Percentiles rank a stretch among this genome's conserved stretches.
These are phyloP conservation scores for Bombycilla garrulus DNA, from an alignment of 2,113 vertebrate species.

Conservation along the genomic window DNA sequence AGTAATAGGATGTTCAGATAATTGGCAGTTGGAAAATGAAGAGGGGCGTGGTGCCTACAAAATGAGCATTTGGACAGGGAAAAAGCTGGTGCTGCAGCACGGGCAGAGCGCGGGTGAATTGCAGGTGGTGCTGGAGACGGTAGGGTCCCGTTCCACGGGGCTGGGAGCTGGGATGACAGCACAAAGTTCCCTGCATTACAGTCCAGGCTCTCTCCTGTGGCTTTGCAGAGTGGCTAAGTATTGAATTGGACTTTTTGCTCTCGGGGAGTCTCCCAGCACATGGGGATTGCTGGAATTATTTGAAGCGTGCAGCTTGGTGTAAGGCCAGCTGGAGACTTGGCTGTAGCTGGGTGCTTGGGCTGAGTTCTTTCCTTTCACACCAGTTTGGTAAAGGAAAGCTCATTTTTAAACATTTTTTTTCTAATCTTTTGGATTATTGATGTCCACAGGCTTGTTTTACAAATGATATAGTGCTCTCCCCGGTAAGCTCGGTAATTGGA, in stretches of 20 bases:
- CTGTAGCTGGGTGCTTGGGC: not conserved
- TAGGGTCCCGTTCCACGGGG: not conserved
- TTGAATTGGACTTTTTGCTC: slow-evolving; percentile 51
- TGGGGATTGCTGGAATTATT: not conserved
- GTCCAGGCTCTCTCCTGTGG: not conserved
- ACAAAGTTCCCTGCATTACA: not conserved
- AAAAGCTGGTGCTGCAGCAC: not conserved
- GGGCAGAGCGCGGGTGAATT: not conserved
- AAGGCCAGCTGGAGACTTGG: not conserved
- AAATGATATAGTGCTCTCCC: slow-evolving; percentile 14
- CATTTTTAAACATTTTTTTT: not conserved
- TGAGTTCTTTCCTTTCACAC: slow-evolving; percentile 11
- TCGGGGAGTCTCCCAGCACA: slow-evolving; percentile 1
- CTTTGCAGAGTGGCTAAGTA: slow-evolving; percentile 45
- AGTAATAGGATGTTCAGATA: slow-evolving; percentile 22
- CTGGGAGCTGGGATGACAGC: not conserved
- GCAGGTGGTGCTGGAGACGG: not conserved
- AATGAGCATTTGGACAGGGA: not conserved
- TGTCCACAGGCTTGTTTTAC: slow-evolving; percentile 33
- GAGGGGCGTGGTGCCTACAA: not conserved
- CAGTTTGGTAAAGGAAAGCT: not conserved
- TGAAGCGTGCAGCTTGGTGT: not conserved
- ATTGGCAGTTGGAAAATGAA: slow-evolving; percentile 19
- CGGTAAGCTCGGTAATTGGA: slow-evolving; percentile 36
- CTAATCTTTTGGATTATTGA: slow-evolving; percentile 10